phyloP scores from a whole-genome alignment of 1,140 invertebrate genomes.

The Meloidogyne floridensis region DNA sequence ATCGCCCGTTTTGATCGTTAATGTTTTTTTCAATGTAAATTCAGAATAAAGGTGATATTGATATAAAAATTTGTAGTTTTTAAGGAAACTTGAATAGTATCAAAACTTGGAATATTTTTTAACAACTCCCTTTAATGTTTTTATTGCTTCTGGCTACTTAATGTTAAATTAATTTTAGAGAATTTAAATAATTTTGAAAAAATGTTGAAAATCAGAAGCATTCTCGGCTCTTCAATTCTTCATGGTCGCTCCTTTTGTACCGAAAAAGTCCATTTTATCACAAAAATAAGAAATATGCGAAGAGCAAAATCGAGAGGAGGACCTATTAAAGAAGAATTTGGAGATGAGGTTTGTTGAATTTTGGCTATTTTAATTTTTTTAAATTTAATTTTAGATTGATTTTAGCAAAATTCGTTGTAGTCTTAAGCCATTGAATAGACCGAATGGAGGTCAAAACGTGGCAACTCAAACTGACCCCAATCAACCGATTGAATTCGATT shows the following conservation, averaged over 20 bases:
- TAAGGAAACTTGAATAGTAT: background rate
- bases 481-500: conserved; percentile 73
- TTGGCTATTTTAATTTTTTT: background rate
- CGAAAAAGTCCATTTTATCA: background rate
- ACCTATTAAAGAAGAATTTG: background rate
- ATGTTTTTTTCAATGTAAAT: background rate
- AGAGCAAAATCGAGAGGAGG: background rate
- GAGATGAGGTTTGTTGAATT: background rate
- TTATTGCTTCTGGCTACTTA: no score
- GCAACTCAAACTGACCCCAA: conserved; percentile 28
- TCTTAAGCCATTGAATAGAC: background rate
- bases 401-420: background rate
- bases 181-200: no score
- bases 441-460: background rate
- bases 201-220: background rate
- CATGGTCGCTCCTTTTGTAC: background rate
- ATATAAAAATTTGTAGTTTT: background rate
- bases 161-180: background rate
- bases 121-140: no score
- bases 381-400: background rate
- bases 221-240: background rate
- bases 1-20: background rate
- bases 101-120: background rate
- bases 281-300: background rate
- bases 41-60: background rate